Conservation (phyloP, 2,888 invertebrate species). For the Folsomia manolachei region DNA sequence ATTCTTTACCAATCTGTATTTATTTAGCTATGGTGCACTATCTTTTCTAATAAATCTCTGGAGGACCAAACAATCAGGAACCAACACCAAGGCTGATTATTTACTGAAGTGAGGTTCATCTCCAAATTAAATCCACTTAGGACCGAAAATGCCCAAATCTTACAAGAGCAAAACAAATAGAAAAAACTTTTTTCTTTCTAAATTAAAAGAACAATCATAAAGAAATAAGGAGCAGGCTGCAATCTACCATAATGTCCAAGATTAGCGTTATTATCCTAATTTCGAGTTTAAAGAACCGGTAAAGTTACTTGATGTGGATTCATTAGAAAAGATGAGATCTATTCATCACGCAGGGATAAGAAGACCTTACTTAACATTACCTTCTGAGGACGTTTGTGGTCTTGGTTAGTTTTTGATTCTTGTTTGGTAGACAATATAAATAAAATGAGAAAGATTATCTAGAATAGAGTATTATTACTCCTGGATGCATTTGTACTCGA, state of each 20-base stretch:
- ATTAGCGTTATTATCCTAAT: not conserved
- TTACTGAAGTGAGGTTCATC: not conserved
- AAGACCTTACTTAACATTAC: no score
- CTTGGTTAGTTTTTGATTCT: not conserved
- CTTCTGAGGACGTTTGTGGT: no score
- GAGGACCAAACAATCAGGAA: not conserved
- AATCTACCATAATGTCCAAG: not conserved
- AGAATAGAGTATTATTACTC: not conserved
- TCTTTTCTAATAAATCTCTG: slow-evolving; percentile 5
- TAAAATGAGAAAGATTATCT: not conserved
- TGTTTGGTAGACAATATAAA: not conserved
- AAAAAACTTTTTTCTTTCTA: not conserved
- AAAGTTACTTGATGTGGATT: not conserved
- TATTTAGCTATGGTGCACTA: slow-evolving; percentile 10
- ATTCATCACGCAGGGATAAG: not conserved
- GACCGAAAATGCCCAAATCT: not conserved
- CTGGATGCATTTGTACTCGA: not conserved
- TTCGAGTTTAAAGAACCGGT: not conserved
- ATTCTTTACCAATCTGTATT: slow-evolving; percentile 9
- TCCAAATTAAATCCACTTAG: not conserved
- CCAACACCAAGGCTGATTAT: no score
- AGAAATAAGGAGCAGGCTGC: not conserved
- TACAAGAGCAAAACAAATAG: not conserved
- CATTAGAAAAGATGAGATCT: not conserved
- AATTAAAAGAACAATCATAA: not conserved